Percentiles rank a stretch among this genome's conserved stretches.
Conservation (phyloP, 2,888 invertebrate species). For the Rotaria socialis region DNA sequence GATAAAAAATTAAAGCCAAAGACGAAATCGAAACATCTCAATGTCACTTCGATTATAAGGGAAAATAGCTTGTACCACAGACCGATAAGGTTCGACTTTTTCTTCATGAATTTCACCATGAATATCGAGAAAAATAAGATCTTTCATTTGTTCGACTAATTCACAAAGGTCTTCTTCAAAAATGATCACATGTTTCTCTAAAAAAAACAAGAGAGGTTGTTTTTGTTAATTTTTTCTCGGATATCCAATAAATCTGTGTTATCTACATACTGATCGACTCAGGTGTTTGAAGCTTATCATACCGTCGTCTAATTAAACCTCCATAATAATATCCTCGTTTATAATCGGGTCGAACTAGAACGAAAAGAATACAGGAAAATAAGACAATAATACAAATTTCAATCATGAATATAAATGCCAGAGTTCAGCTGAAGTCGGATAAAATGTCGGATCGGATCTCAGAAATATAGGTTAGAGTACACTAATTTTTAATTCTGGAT, state of each 20-base stretch:
- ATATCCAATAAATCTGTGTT: neutral
- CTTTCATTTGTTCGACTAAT: neutral
- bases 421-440: too few species aligned
- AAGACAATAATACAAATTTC: neutral
- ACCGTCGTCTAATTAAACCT: neutral
- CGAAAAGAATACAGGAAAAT: too few species aligned
- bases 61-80: neutral
- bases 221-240: neutral
- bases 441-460: too few species aligned
- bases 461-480: too few species aligned
- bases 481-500: too few species aligned
- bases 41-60: neutral
- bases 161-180: neutral
- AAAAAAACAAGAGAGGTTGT: neutral
- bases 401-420: neutral
- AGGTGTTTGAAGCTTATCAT: neutral
- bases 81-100: neutral
- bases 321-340: neutral
- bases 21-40: neutral
- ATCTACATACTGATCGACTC: neutral
- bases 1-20: neutral
- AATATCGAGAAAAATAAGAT: conserved; percentile 1
- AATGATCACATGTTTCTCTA: neutral
- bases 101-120: neutral
- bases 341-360: neutral